phyloP scores from a whole-genome alignment of 2,113 vertebrate species.

The Saccopteryx leptura region DNA sequence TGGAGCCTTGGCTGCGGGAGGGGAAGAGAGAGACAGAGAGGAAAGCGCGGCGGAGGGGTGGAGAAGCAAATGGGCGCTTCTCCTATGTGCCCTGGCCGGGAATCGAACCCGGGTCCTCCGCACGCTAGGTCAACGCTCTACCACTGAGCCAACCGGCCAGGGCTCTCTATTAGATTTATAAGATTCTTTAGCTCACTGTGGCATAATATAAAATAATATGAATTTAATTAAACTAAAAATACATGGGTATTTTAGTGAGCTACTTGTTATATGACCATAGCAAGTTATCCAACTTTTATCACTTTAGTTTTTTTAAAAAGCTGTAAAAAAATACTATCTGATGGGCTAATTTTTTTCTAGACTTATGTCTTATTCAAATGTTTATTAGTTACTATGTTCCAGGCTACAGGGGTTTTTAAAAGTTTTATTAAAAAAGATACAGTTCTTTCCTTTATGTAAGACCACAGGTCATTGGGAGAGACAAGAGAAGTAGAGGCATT shows the following conservation, averaged over 20 bases:
- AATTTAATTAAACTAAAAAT: background rate
- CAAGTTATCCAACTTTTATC: background rate
- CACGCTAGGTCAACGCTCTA: no score
- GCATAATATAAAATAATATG: background rate
- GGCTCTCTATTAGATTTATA: background rate
- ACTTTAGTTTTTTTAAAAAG: background rate
- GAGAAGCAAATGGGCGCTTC: no score
- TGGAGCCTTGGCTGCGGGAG: no score
- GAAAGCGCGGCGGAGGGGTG: no score
- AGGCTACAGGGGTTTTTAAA: background rate
- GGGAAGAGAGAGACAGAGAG: no score
- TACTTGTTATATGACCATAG: background rate
- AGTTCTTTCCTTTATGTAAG: background rate
- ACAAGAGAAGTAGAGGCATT: background rate
- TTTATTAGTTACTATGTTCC: background rate
- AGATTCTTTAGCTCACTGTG: background rate
- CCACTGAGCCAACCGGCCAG: no score
- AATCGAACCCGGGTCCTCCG: no score
- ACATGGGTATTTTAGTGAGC: background rate
- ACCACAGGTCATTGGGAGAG: background rate
- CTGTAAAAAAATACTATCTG: background rate
- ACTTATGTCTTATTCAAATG: background rate
- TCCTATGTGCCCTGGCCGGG: no score
- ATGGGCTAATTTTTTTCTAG: background rate
- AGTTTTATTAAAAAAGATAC: background rate